Percentiles rank a stretch among this genome's conserved stretches.
Conservation (phyloP, 1,140 invertebrate species). For the Nilaparvata lugens region DNA sequence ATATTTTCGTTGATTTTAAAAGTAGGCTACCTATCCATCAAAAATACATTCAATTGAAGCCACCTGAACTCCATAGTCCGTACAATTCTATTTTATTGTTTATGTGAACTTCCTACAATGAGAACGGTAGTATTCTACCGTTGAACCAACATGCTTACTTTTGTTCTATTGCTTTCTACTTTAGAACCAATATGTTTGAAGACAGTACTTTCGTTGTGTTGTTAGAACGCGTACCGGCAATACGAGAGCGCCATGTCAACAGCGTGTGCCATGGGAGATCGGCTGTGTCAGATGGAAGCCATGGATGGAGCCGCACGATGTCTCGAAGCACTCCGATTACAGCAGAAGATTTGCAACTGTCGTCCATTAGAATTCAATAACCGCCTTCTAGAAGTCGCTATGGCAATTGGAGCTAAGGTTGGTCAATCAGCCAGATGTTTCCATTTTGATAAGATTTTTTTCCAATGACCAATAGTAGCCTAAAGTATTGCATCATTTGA, state of each 20-base stretch:
- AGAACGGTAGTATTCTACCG: no score
- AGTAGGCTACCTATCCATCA: no score
- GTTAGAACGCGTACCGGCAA: constrained; percentile 61
- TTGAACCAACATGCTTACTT: no score
- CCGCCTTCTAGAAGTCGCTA: constrained; percentile 64
- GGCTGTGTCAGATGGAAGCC: constrained; percentile 74
- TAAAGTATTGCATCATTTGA: no score
- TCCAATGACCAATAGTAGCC: no score
- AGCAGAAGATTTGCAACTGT: constrained; percentile 76
- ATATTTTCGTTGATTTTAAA: no score
- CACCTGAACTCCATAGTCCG: no score
- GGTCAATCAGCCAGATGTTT: no score
- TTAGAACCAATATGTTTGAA: neutral
- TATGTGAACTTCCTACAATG: no score
- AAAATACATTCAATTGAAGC: no score
- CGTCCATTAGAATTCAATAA: constrained; percentile 74
- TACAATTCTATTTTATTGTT: no score
- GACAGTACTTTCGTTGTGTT: constrained; percentile 8
- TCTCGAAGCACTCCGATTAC: constrained; percentile 60
- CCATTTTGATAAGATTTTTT: no score
- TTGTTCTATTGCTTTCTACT: neutral
- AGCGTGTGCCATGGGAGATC: constrained; percentile 63
- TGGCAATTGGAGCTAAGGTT: constrained; percentile 70
- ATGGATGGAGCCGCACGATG: constrained; percentile 77
- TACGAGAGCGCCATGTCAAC: constrained; percentile 76